Percentiles rank a stretch among this genome's conserved stretches.
phyloP scores from a whole-genome alignment of 1,140 invertebrate species.

The Solenopsis fugax region DNA sequence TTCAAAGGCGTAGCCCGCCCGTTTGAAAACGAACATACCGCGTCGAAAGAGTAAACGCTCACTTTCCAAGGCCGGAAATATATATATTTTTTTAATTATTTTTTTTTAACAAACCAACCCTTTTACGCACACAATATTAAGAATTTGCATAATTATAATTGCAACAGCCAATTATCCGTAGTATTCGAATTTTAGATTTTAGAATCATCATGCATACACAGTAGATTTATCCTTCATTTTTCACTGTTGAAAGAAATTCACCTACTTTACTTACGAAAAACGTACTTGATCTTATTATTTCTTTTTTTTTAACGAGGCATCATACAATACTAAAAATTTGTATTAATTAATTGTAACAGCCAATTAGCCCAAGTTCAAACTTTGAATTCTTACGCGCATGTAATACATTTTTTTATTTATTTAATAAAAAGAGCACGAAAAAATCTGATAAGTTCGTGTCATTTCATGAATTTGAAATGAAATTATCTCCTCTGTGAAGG shows the following conservation, averaged over 20 bases:
- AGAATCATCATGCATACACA: background rate
- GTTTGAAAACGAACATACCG: slow-evolving; percentile 44
- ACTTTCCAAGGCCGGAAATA: background rate
- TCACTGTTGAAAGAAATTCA: background rate
- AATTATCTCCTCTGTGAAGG: background rate
- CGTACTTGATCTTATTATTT: too few species aligned
- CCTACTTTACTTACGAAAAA: too few species aligned
- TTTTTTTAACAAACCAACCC: background rate
- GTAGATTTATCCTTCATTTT: background rate
- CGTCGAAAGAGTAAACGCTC: slow-evolving; percentile 45
- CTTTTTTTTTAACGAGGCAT: too few species aligned
- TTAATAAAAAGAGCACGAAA: background rate
- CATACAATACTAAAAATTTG: too few species aligned
- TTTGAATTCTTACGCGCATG: too few species aligned
- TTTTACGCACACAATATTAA: background rate
- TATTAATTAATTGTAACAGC: too few species aligned
- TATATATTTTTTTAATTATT: background rate
- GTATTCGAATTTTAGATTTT: background rate
- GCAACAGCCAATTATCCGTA: background rate
- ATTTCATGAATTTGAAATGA: background rate
- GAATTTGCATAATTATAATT: background rate
- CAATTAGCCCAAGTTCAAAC: too few species aligned
- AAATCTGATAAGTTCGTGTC: slow-evolving; percentile 4
- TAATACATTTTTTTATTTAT: too few species aligned
- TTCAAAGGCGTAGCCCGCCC: slow-evolving; percentile 39